A percentile compares a stretch with the other conserved stretches of the same genome.
Evolutionary conservation across 2,113 vertebrate genomes (phyloP).

Genomic region (Thunnus thynnus): DNA sequence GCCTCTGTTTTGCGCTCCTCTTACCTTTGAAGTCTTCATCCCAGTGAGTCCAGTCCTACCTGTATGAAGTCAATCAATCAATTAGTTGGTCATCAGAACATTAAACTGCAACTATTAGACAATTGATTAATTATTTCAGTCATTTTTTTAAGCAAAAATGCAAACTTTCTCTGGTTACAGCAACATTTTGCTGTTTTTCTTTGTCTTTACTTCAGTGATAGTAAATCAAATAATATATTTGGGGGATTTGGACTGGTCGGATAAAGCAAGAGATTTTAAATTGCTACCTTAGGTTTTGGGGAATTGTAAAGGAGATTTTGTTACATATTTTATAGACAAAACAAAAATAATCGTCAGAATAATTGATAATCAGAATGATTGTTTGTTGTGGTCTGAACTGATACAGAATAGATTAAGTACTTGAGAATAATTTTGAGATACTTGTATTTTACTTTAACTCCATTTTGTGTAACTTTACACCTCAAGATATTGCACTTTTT

Average conservation of each 20-base stretch:
- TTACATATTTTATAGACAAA: neutral
- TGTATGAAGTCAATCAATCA: neutral
- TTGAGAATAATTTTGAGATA: too few species aligned
- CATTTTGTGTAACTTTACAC: neutral
- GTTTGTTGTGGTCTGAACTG: neutral
- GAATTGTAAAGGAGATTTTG: neutral
- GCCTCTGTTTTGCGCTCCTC: slow-evolving; percentile 14
- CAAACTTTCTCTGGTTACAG: neutral
- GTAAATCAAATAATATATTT: neutral
- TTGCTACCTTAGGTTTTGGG: neutral
- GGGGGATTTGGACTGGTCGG: neutral
- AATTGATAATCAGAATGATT: neutral
- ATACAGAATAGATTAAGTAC: neutral
- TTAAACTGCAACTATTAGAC: neutral
- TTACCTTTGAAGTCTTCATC: neutral
- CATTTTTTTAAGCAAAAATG: neutral
- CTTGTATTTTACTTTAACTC: too few species aligned
- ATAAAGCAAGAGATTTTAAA: neutral
- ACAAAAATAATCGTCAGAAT: neutral
- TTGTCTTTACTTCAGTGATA: neutral
- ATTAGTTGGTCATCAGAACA: neutral
- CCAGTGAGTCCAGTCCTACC: neutral
- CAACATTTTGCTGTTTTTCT: neutral
- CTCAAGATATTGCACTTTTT: too few species aligned
- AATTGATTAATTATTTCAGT: neutral